Percentiles rank a stretch among this genome's conserved stretches.
phyloP scores from a whole-genome alignment of 2,113 vertebrate genomes.

The Pituophis catenifer region DNA sequence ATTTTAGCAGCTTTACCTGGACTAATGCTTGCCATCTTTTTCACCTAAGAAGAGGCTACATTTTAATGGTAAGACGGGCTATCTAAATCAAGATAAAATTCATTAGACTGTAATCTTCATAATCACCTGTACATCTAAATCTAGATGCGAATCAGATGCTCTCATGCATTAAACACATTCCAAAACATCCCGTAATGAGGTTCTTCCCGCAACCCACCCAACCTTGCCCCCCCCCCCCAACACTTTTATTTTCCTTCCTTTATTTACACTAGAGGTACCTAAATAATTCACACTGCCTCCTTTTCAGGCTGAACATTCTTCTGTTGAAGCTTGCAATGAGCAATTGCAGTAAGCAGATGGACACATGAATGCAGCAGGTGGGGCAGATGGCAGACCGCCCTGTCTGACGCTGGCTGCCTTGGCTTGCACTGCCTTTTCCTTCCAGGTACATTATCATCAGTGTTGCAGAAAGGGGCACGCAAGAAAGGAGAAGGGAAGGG shows the following conservation, averaged over 20 bases:
- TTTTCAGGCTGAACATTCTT: constrained; percentile 67
- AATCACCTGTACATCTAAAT: constrained; percentile 81
- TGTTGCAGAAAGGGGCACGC: constrained; percentile 57
- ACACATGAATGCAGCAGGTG: constrained; percentile 83
- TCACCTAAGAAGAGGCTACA: constrained; percentile 67
- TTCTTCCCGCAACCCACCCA: constrained; percentile 41
- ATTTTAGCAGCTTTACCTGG: constrained; percentile 69
- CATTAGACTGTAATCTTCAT: constrained; percentile 76
- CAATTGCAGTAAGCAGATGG: constrained; percentile 81
- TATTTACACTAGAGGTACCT: constrained; percentile 76
- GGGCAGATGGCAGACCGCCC: constrained; percentile 82
- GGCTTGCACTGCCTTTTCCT: constrained; percentile 70
- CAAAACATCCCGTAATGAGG: constrained; percentile 65
- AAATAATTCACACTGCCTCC: constrained; percentile 81
- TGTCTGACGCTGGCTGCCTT: constrained; percentile 77
- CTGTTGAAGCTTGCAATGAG: constrained; percentile 70
- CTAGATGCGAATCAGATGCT: constrained; percentile 79
- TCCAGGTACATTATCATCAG: constrained; percentile 82
- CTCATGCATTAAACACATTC: constrained; percentile 72
- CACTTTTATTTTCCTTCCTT: constrained; percentile 57
- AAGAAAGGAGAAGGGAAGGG: constrained; percentile 26
- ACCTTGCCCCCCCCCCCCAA: background rate
- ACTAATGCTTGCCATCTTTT: constrained; percentile 61
- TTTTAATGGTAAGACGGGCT: constrained; percentile 76
- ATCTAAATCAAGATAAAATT: constrained; percentile 81